These are phyloP conservation scores for Hylia prasina DNA, from an alignment of 2,113 vertebrate species.

Conservation along the genomic window DNA sequence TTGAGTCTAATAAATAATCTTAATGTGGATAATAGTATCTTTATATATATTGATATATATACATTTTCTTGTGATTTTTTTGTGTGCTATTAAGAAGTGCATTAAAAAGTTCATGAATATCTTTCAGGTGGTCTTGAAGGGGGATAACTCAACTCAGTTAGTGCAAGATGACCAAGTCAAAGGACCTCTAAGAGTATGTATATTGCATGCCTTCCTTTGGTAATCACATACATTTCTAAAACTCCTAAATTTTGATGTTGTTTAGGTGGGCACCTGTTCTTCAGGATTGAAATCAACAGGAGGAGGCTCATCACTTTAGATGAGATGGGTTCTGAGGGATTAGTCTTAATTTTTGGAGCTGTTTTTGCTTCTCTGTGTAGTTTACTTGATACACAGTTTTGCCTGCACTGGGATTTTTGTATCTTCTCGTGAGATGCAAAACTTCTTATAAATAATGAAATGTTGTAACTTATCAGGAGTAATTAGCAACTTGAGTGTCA, in stretches of 20 bases:
- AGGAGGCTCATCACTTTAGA: background rate
- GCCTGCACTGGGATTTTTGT: background rate
- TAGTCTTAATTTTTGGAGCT: background rate
- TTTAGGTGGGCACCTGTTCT: background rate
- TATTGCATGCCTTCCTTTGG: background rate
- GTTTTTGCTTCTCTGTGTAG: background rate
- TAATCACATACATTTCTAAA: background rate
- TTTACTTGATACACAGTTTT: background rate
- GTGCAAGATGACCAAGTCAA: constrained; percentile 99
- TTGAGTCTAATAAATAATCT: background rate
- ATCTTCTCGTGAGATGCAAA: background rate
- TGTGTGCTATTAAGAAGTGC: background rate
- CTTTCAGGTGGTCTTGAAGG: constrained; percentile 90
- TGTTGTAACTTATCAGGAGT: background rate
- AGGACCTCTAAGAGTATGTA: constrained; percentile 90
- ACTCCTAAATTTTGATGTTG: background rate
- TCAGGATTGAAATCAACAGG: background rate
- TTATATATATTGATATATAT: background rate
- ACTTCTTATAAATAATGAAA: background rate
- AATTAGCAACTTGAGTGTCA: background rate
- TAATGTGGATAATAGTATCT: background rate
- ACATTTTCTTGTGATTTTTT: background rate
- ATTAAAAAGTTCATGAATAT: background rate
- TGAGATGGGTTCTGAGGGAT: background rate
- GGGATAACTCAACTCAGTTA: constrained; percentile 91